Evolutionary conservation across 2,113 vertebrate species (phyloP).

Genomic region (Conger conger): DNA sequence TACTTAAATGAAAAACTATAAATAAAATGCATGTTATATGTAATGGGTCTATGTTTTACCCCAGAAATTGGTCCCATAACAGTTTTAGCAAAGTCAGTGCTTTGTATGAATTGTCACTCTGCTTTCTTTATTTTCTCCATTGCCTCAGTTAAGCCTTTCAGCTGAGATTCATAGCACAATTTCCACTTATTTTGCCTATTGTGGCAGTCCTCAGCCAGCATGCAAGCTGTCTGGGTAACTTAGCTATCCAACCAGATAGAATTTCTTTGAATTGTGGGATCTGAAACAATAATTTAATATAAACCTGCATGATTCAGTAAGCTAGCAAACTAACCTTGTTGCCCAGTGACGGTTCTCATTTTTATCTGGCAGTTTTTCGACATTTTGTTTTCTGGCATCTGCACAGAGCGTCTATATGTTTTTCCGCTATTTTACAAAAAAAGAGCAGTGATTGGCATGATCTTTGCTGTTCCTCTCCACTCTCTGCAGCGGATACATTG

Average conservation of each 20-base stretch:
- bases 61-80: background rate
- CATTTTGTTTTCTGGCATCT: background rate
- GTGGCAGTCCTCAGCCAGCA: background rate
- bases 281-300: background rate
- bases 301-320: too few species aligned
- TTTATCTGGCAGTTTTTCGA: background rate
- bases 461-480: too few species aligned
- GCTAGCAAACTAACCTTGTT: too few species aligned
- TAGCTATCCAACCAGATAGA: background rate
- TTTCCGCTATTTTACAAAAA: background rate
- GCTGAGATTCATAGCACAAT: too few species aligned
- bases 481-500: too few species aligned
- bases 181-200: too few species aligned
- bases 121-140: background rate
- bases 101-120: background rate
- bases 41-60: background rate
- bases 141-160: background rate
- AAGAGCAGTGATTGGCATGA: too few species aligned
- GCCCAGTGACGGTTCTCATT: background rate
- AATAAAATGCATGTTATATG: background rate
- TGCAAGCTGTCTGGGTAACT: background rate
- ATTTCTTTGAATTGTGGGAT: background rate
- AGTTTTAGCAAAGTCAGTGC: background rate
- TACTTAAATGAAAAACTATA: background rate
- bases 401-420: background rate